Evolutionary conservation across 2,797 vertebrate species (phyloP).

Genomic region (Helostoma temminkii): DNA sequence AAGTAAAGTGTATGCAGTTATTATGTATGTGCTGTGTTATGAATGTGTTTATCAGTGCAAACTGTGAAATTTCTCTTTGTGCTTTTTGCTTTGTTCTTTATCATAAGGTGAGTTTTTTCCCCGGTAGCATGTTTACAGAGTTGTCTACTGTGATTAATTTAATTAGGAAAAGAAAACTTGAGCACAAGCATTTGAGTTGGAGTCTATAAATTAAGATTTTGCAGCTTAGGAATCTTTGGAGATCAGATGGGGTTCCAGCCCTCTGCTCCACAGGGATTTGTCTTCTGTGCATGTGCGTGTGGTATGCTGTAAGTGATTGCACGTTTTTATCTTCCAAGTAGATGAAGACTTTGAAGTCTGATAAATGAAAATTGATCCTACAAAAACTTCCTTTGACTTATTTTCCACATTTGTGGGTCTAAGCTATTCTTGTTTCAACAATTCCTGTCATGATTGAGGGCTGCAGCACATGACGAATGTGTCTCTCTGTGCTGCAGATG

Average conservation of each 20-base stretch:
- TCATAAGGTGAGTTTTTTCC: conserved; percentile 27
- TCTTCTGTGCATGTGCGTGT: conserved; percentile 1
- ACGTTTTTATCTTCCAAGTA: conserved; percentile 9
- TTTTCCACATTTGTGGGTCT: neutral
- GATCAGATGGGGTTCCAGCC: conserved; percentile 50
- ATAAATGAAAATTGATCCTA: conserved; percentile 21
- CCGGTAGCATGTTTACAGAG: neutral
- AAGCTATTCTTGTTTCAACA: conserved; percentile 13
- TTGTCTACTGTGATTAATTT: conserved; percentile 21
- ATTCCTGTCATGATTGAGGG: conserved; percentile 21
- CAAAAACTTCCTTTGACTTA: conserved; percentile 9
- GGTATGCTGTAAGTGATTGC: conserved; percentile 2
- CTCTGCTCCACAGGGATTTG: conserved; percentile 35
- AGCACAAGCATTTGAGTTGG: conserved; percentile 21
- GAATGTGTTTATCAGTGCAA: neutral
- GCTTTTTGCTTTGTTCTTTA: conserved; percentile 18
- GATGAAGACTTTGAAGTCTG: conserved; percentile 4
- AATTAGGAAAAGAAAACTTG: conserved; percentile 24
- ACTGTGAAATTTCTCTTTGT: neutral
- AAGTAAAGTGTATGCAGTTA: neutral
- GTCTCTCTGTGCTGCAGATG: conserved; percentile 47
- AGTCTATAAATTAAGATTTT: conserved; percentile 62
- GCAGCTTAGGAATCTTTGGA: conserved; percentile 49
- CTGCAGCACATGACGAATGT: conserved; percentile 45
- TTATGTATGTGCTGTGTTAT: neutral